A percentile compares a stretch with the other conserved stretches of the same genome.
Evolutionary conservation across 1,140 invertebrate species (phyloP).

Genomic region (Drosophila tsacasi): DNA sequence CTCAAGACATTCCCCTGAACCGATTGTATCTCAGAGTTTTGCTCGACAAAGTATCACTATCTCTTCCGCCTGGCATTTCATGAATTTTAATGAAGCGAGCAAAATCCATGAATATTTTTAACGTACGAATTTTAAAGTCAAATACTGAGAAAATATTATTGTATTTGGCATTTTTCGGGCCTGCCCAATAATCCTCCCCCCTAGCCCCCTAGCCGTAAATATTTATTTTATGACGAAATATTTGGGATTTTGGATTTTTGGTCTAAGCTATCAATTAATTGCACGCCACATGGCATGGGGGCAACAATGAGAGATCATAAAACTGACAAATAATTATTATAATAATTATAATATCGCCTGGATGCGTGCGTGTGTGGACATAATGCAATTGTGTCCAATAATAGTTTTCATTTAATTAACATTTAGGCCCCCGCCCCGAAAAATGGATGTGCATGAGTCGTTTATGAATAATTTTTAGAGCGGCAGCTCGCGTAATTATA

Average conservation of each 20-base stretch:
- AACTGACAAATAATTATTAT: conserved; percentile 38
- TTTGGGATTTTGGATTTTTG: background rate
- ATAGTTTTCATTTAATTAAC: conserved; percentile 75
- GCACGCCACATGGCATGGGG: conserved; percentile 24
- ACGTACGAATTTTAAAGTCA: background rate
- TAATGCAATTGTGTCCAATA: conserved; percentile 57
- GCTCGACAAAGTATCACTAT: background rate
- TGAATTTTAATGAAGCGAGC: conserved; percentile 22
- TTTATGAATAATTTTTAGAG: conserved; percentile 68
- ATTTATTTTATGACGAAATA: conserved; percentile 25
- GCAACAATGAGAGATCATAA: conserved; percentile 59
- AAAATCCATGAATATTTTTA: conserved; percentile 15
- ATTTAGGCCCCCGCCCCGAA: conserved; percentile 41
- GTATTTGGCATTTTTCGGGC: conserved; percentile 7
- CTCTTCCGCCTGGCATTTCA: conserved; percentile 23
- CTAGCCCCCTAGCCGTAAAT: background rate
- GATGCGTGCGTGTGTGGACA: conserved; percentile 13
- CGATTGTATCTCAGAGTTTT: background rate
- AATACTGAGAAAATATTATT: conserved; percentile 7
- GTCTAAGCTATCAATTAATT: conserved; percentile 65
- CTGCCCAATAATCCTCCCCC: background rate
- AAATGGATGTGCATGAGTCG: conserved; percentile 37
- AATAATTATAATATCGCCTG: conserved; percentile 38
- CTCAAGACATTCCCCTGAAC: conserved; percentile 34
- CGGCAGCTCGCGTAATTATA: conserved; percentile 17